Evolutionary conservation across 2,113 vertebrate species (phyloP), one percentile per base, ranked within the genome.

Genomic region (Cyrtonyx montezumae): DNA sequence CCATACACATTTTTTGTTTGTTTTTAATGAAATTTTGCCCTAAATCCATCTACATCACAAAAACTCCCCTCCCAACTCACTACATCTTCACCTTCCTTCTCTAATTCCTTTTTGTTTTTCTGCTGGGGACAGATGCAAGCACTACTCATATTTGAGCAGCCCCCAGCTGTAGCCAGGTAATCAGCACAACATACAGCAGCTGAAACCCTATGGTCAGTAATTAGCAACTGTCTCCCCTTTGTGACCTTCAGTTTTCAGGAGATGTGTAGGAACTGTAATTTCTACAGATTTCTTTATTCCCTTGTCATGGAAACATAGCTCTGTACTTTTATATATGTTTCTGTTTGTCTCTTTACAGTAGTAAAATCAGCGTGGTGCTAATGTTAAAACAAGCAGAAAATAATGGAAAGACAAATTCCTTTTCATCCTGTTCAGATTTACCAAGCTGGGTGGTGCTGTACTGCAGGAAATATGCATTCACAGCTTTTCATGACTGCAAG

Each of bases 81-180:
- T 0, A 1, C 0, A 0, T 3, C 18, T 62, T 53, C 10, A 36
- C 0, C 0, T 18, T 3, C 13, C 16, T 22, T 37, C 55, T 11
- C 16, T 53, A 49, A 53, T 65, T 48, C 26, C 6, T 15, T 49
- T 63, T 9, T 66, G 4, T 2, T 43, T 20, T 26, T 9, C 4
- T 23, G 43, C n/a, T 0, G 0, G 0, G 3, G 6, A 20, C 74
- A 91, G 78, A 32, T 89, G 70, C 43, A 53, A 81, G 42, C 75
- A 75, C 34, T 55, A 0, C 2, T 36, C 23, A 45, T 62, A 17
- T 13, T 1, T 3, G 15, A 9, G 11, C 40, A 81, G 23, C 6
- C 4, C 40, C 4, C 46, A 84, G 36, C 23, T 56, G 30, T 6
- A 25, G 18, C 53, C 26, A 16, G 28, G 6, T 51, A 53, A 53